Conservation (phyloP, 2,797 vertebrate species). For the Rhinella marina region DNA sequence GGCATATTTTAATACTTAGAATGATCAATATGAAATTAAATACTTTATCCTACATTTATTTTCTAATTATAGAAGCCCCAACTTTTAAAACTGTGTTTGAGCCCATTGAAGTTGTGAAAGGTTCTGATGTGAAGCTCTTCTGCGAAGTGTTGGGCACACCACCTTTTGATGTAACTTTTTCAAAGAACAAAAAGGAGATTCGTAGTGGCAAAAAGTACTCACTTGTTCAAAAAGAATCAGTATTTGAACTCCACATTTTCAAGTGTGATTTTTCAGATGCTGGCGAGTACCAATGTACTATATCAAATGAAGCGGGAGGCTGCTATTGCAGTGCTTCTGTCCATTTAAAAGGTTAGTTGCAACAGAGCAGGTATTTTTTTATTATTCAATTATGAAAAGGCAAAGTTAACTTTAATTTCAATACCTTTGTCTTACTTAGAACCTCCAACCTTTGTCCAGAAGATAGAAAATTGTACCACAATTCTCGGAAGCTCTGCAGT, state of each 20-base stretch:
- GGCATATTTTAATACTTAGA: not conserved
- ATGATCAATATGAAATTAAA: slow-evolving; percentile 22
- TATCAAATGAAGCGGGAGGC: slow-evolving; percentile 92
- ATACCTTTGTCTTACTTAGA: slow-evolving; percentile 73
- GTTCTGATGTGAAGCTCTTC: slow-evolving; percentile 79
- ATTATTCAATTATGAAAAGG: not conserved
- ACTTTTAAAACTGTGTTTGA: slow-evolving; percentile 83
- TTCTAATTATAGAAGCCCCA: slow-evolving; percentile 84
- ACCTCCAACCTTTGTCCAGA: slow-evolving; percentile 88
- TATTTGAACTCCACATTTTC: slow-evolving; percentile 84
- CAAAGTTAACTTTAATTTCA: not conserved
- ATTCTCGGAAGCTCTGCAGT: slow-evolving; percentile 84
- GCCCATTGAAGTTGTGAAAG: slow-evolving; percentile 84
- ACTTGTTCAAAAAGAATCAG: slow-evolving; percentile 78
- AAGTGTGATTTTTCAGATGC: slow-evolving; percentile 86
- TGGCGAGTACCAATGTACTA: slow-evolving; percentile 91
- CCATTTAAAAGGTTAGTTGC: slow-evolving; percentile 90
- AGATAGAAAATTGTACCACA: slow-evolving; percentile 83
- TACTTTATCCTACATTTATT: slow-evolving; percentile 63
- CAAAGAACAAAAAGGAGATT: slow-evolving; percentile 91
- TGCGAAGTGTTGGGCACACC: slow-evolving; percentile 87
- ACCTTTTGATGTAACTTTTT: slow-evolving; percentile 91
- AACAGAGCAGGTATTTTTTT: not conserved
- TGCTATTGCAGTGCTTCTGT: slow-evolving; percentile 85
- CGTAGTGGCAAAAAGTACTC: slow-evolving; percentile 89